Conservation (phyloP, 2,113 vertebrate genomes). For the Camarhynchus parvulus region DNA sequence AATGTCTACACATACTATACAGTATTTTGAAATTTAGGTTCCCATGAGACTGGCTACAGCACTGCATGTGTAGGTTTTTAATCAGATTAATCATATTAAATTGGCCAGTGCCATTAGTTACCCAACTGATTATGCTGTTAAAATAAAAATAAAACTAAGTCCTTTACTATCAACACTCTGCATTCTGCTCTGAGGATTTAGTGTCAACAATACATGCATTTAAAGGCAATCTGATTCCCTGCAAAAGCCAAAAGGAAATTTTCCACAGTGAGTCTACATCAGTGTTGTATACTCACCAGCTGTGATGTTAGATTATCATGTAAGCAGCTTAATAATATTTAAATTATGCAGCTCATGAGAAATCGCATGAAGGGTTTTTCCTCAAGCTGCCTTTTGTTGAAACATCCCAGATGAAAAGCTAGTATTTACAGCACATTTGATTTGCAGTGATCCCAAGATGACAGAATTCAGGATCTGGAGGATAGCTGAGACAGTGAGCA, state of each 20-base stretch:
- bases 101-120: not conserved
- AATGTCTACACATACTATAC: not conserved
- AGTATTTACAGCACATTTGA: not conserved
- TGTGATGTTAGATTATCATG: not conserved
- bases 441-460: not conserved
- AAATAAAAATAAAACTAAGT: conserved; percentile 2
- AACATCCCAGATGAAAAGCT: not conserved
- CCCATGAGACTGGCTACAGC: not conserved
- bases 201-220: not conserved
- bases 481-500: not conserved
- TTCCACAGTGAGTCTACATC: not conserved
- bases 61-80: not conserved
- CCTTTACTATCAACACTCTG: not conserved
- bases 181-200: not conserved
- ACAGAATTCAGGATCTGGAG: not conserved
- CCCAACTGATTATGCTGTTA: not conserved
- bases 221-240: not conserved
- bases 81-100: conserved; percentile 17
- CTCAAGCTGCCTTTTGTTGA: conserved; percentile 30
- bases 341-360: not conserved
- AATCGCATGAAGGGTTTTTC: not conserved
- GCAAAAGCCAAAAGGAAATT: not conserved
- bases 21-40: not conserved
- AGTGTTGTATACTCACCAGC: not conserved
- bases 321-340: conserved; percentile 24